A percentile compares a stretch with the other conserved stretches of the same genome.
Conservation (phyloP, 2,113 vertebrate genomes). For the Sturnira hondurensis region DNA sequence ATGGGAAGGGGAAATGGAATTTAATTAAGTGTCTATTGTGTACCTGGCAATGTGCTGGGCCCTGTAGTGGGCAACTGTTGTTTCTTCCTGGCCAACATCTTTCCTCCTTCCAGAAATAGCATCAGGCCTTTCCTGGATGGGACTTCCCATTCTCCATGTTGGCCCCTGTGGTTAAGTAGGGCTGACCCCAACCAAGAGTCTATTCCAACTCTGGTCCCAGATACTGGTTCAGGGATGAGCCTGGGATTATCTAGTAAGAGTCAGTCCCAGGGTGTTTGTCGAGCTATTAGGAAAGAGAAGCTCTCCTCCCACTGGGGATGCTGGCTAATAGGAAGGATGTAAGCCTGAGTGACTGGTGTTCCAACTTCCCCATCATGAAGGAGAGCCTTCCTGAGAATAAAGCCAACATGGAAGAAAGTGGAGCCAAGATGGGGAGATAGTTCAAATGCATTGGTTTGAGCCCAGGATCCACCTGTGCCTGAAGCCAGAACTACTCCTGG, state of each 20-base stretch:
- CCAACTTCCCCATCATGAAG: not conserved
- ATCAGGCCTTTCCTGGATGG: not conserved
- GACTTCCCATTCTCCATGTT: not conserved
- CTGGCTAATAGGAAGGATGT: not conserved
- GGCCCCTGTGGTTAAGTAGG: not conserved
- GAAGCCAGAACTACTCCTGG: not conserved
- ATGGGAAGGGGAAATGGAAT: not conserved
- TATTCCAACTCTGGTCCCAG: not conserved
- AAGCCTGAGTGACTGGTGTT: not conserved
- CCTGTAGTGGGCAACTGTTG: not conserved
- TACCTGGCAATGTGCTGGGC: not conserved
- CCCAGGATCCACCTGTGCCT: not conserved
- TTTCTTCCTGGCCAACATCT: not conserved
- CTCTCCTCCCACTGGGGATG: not conserved
- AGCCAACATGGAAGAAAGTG: not conserved
- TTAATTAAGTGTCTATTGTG: not conserved
- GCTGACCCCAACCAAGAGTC: not conserved
- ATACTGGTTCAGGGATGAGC: not conserved
- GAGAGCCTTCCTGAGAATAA: not conserved
- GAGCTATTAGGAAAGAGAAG: not conserved
- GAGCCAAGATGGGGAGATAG: not conserved
- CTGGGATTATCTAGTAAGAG: not conserved
- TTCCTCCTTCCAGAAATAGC: conserved; percentile 9
- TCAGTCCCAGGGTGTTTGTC: not conserved
- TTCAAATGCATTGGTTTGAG: not conserved